Evolutionary conservation across 2,797 vertebrate genomes (phyloP).

Genomic region (Phalloptychus januarius): DNA sequence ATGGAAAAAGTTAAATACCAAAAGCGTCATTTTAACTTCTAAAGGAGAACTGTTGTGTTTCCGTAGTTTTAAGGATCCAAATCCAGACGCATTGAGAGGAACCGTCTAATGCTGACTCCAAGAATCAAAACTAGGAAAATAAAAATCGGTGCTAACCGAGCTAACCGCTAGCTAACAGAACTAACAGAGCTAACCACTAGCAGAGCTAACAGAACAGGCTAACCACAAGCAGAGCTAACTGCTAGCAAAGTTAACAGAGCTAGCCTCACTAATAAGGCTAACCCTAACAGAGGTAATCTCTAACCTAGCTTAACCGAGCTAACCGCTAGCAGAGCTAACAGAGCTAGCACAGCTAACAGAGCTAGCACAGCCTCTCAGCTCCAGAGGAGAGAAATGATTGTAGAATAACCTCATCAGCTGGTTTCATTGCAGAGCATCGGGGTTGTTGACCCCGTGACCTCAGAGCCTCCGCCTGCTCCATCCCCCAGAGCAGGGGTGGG

Average conservation of each 20-base stretch:
- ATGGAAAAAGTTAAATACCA: neutral
- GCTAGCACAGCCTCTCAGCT: neutral
- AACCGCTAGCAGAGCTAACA: too few relatives aligned
- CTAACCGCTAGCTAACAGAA: too few relatives aligned
- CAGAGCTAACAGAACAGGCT: too few relatives aligned
- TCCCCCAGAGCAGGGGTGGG: neutral
- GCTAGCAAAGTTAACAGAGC: too few relatives aligned
- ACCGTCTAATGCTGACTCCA: neutral
- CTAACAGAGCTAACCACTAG: too few relatives aligned
- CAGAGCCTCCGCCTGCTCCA: neutral
- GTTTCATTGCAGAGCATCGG: neutral
- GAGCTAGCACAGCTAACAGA: too few relatives aligned
- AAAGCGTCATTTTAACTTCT: neutral
- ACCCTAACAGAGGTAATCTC: too few relatives aligned
- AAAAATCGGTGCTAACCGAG: neutral
- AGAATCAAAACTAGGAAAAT: neutral
- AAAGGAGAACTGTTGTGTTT: neutral
- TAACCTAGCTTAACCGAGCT: too few relatives aligned
- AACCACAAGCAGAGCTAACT: too few relatives aligned
- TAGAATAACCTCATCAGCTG: neutral
- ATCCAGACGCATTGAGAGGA: neutral
- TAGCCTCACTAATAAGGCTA: too few relatives aligned
- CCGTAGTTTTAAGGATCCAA: neutral
- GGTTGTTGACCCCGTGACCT: neutral
- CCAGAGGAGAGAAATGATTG: neutral